Evolutionary conservation across 2,797 vertebrate genomes (phyloP).

Genomic region (Sciurus vulgaris): DNA sequence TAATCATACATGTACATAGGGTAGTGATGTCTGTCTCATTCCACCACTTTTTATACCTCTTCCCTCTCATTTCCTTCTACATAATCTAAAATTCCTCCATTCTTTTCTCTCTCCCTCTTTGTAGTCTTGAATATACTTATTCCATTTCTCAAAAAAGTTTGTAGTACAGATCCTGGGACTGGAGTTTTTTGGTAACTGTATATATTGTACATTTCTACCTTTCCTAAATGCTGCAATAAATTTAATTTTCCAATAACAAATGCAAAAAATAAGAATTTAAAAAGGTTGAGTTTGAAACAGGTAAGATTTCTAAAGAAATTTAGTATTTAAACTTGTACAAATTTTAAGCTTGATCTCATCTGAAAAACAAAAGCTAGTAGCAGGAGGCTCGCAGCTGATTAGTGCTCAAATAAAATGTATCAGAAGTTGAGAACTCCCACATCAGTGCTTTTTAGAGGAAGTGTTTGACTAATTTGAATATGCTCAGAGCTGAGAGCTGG

Average conservation of each 20-base stretch:
- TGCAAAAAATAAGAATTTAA: neutral
- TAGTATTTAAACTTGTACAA: conserved; percentile 12
- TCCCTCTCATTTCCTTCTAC: too few species aligned
- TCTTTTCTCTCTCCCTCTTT: neutral
- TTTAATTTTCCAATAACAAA: conserved; percentile 43
- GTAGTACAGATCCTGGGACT: neutral
- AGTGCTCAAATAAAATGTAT: conserved; percentile 51
- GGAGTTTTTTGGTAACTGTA: neutral
- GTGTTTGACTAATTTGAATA: conserved; percentile 76
- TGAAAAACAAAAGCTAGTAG: conserved; percentile 45
- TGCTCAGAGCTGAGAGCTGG: conserved; percentile 42
- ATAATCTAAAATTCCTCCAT: too few species aligned
- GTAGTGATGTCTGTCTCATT: too few species aligned
- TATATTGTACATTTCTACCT: neutral
- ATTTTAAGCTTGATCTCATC: conserved; percentile 46
- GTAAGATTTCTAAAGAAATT: conserved; percentile 42
- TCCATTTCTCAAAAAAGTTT: neutral
- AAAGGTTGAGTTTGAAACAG: conserved; percentile 35
- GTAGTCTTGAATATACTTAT: neutral
- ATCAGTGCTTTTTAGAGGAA: conserved; percentile 66
- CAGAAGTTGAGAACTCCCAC: conserved; percentile 57
- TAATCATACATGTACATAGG: too few species aligned
- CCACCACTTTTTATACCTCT: too few species aligned
- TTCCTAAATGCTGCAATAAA: neutral
- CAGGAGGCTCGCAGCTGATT: conserved; percentile 65